These are phyloP conservation scores for Petrolisthes cinctipes DNA, from an alignment of 2,888 invertebrate species.

Conservation along the genomic window DNA sequence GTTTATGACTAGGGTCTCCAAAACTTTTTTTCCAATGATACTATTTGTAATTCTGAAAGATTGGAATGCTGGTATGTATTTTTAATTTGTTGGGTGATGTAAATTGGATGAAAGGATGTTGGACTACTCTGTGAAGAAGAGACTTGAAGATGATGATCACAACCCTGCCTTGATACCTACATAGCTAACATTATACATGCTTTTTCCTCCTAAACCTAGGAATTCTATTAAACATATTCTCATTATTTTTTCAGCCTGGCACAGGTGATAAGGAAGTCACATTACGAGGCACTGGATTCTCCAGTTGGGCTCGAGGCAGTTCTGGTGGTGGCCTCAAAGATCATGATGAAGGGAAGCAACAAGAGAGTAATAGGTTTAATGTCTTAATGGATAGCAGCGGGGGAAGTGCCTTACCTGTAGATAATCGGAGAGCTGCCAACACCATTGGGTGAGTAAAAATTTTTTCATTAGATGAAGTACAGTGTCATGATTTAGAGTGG, in stretches of 20 bases:
- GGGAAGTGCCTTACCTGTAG: slow-evolving; percentile 29
- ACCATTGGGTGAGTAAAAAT: slow-evolving; percentile 37
- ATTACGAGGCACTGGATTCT: slow-evolving; percentile 49
- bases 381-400: slow-evolving; percentile 41
- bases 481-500: neutral
- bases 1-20: too few species aligned
- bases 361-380: slow-evolving; percentile 50
- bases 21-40: too few species aligned
- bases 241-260: slow-evolving; percentile 41
- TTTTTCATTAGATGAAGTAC: too few species aligned
- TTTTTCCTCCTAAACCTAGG: too few species aligned
- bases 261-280: slow-evolving; percentile 27
- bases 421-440: slow-evolving; percentile 40
- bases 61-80: too few species aligned
- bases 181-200: too few species aligned
- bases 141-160: too few species aligned
- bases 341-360: slow-evolving; percentile 52
- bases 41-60: too few species aligned
- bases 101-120: too few species aligned
- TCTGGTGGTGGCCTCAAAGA: slow-evolving; percentile 60
- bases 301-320: slow-evolving; percentile 58
- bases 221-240: neutral
- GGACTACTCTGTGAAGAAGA: too few species aligned
- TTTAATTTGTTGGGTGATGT: too few species aligned
- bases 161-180: too few species aligned